Percentiles rank a stretch among this genome's conserved stretches.
Evolutionary conservation across 30 jellyfish, hydroid and myxozoan species (phyloP).

Genomic region (Morbakka virulenta): DNA sequence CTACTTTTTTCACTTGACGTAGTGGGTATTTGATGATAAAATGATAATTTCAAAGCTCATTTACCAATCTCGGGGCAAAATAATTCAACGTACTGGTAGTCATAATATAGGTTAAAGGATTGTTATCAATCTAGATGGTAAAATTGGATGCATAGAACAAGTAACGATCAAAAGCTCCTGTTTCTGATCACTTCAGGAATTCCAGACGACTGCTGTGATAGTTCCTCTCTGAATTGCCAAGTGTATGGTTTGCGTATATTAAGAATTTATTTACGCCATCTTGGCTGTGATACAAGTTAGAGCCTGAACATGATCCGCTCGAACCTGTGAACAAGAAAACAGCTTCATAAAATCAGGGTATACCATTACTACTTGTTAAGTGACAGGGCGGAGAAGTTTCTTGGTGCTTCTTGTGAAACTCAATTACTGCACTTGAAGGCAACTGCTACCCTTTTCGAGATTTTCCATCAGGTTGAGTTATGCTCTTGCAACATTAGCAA

Average conservation of each 20-base stretch:
- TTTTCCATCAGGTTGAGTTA: constrained; percentile 5
- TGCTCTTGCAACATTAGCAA: constrained; percentile 27
- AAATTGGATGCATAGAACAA: constrained; percentile 12
- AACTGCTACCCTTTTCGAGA: constrained; percentile 2
- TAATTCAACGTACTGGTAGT: constrained; percentile 28
- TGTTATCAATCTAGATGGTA: constrained; percentile 26
- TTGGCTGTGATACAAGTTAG: constrained; percentile 30
- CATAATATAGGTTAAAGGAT: constrained; percentile 27
- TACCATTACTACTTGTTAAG: constrained; percentile 21
- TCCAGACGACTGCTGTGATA: constrained; percentile 45
- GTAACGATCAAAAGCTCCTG: constrained; percentile 11
- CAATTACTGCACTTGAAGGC: constrained; percentile 11
- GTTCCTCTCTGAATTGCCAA: constrained; percentile 32
- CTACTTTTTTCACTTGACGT: no score
- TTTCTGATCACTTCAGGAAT: constrained; percentile 21
- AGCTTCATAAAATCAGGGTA: constrained; percentile 25
- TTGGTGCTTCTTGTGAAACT: constrained; percentile 4
- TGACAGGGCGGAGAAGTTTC: constrained; percentile 11
- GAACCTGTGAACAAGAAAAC: constrained; percentile 39
- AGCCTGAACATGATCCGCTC: constrained; percentile 20
- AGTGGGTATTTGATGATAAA: constrained; percentile 40
- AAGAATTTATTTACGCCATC: constrained; percentile 22
- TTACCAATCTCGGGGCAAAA: no score
- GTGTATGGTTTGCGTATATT: constrained; percentile 32
- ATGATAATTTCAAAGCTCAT: constrained; percentile 25